These are phyloP conservation scores for Phylloscopus collybita DNA, from an alignment of 2,797 vertebrate species.

Conservation along the genomic window DNA sequence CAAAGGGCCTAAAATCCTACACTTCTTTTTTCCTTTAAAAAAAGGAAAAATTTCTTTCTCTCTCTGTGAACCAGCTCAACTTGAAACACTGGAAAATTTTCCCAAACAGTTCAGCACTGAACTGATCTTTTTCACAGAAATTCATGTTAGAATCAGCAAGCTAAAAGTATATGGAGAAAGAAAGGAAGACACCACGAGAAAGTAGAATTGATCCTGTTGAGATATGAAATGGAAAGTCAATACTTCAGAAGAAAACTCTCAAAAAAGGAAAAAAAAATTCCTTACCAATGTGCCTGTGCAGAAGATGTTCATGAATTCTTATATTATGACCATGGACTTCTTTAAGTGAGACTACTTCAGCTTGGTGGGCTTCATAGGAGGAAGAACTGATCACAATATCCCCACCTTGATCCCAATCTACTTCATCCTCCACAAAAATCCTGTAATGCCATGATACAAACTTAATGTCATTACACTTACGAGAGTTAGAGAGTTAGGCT, in stretches of 20 bases:
- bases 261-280: background rate
- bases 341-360: conserved; percentile 72
- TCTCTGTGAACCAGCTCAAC: background rate
- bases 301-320: conserved; percentile 54
- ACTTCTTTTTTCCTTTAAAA: background rate
- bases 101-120: background rate
- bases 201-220: background rate
- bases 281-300: conserved; percentile 75
- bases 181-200: background rate
- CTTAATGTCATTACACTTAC: background rate
- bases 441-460: conserved; percentile 34
- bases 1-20: background rate
- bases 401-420: conserved; percentile 73
- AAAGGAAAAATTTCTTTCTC: background rate
- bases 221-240: background rate
- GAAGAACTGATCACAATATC: conserved; percentile 74
- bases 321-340: conserved; percentile 66
- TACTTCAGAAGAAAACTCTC: background rate
- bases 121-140: background rate
- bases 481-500: background rate
- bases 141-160: background rate
- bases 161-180: background rate
- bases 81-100: background rate
- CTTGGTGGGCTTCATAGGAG: conserved; percentile 78
- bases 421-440: conserved; percentile 67